Conservation (phyloP, 2,888 invertebrate species). For the Eudasyphora cyanicolor region DNA sequence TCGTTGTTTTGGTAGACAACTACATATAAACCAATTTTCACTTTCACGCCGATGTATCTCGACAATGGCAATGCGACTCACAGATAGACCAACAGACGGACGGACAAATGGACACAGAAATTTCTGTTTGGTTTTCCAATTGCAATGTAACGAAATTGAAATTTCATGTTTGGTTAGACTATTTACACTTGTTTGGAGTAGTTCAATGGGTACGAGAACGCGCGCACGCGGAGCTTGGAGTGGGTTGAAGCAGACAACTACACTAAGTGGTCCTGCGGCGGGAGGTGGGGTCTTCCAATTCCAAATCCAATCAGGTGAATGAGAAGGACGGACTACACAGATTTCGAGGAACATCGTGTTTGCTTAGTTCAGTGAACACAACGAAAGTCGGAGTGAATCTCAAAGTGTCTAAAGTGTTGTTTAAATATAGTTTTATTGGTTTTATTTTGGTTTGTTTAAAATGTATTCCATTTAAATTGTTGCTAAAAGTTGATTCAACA, state of each 20-base stretch:
- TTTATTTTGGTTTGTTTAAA: conserved; percentile 33
- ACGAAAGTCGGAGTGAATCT: neutral
- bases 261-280: no score
- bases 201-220: neutral
- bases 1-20: neutral
- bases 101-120: no score
- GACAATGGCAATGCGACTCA: neutral
- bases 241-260: neutral
- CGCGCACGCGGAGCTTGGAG: neutral
- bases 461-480: conserved; percentile 32
- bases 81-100: no score
- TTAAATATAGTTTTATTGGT: conserved; percentile 45
- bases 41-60: conserved; percentile 27
- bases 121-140: conserved; percentile 15
- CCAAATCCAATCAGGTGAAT: no score
- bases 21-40: conserved; percentile 19
- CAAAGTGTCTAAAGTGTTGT: conserved; percentile 35
- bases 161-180: conserved; percentile 26
- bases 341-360: no score
- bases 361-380: neutral
- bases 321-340: no score
- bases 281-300: no score
- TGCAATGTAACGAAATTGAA: conserved; percentile 39
- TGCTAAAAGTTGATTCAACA: conserved; percentile 40
- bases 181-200: neutral